Evolutionary conservation across 2,113 vertebrate genomes (phyloP), one percentile per base, ranked within the genome.

Genomic region (Pyxicephalus adspersus): DNA sequence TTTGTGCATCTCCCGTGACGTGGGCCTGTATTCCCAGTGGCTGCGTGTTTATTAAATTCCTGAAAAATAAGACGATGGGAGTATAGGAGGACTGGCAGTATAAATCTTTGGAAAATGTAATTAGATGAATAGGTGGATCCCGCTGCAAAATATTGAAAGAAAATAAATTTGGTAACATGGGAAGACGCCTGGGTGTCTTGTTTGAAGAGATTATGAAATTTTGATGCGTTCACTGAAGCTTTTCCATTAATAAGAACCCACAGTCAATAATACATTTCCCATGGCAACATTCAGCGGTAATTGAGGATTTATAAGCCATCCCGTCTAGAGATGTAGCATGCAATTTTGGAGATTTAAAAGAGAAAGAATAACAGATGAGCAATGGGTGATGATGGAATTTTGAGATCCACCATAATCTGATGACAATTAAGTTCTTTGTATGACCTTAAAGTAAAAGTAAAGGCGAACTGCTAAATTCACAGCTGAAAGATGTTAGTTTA

Each of bases 161-260:
- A 77, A 64, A 66, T 57, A 77, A 65, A 55, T 50, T 68, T 57
- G 58, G 51, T 68, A 68, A 79, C 58, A 60, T 26, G 64, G 54
- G 64, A 58, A 79, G 77, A 79, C 65, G 77, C 77, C 64, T 60
- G 8, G 15, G 65, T 79, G 77, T 70, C 77, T 79, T 79, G 77
- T 79, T 81, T 81, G 26, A 64, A n/a, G 17, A 57, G 68, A 55
- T 81, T 64, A 55, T 73, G 55, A 54, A 73, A 64, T 17, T 25
- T 57, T 11, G 61, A 81, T 64, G 61, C 15, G 45, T 17, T 51
- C 67, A 3, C 38, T 72, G 50, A 72, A 63, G 57, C 58, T 52
- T 64, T 80, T 72, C 50, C 26, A 67, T 57, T 66, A 28, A 51
- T 64, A 72, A 64, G 25, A 80, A 64, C 50, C 60, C 64, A 57